Base-by-base conservation (phyloP, 2,888 invertebrate species). In the Cephonodes hylas region DNA sequence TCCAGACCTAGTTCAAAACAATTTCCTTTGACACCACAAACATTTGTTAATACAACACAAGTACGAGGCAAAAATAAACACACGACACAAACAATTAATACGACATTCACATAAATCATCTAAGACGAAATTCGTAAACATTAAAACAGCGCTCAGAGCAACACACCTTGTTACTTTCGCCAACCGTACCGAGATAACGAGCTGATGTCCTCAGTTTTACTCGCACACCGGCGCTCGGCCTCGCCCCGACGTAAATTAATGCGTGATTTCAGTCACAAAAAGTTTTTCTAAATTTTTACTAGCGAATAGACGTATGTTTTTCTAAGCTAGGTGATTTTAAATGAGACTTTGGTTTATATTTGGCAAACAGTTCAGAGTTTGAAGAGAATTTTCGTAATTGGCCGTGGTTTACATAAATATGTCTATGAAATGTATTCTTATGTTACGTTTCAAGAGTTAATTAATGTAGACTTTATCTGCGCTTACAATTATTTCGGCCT, bases 141-240 rank as follows among this genome's bases (percentile, higher is more conserved):
- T 53, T 18, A 53, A 53, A 27, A 27, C 7, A n/a, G n/a, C n/a
- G n/a, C 18, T 31, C 23, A n/a, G 10, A 4, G 4, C 8, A 10
- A 53, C 27, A 15, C 53, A 53, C 53, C 27, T 77, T 72, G 70
- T 80, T 79, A 79, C 69, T 74, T 68, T 65, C 48, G 66, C 59
- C 48, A 70, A 73, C 65, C 73, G 69, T 70, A 72, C 69, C 77
- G 76, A 70, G 60, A 74, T 76, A 79, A 78, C 71, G 70, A 73
- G 68, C 63, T 46, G 65, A 68, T 67, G 44, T 68, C 45, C 15
- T 63, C 65, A 68, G 56, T 15, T 64, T 66, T 65, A 67, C 58
- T n/a, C n/a, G n/a, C n/a, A n/a, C n/a, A 63, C 22, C 56, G 22
- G 0, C n/a, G 20, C 1, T 10, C 13, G 20, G 27, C 1, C 25